Percentiles rank a stretch among this genome's conserved stretches.
Evolutionary conservation across 2,113 vertebrate species (phyloP).

Genomic region (Herpetotheres cachinnans): DNA sequence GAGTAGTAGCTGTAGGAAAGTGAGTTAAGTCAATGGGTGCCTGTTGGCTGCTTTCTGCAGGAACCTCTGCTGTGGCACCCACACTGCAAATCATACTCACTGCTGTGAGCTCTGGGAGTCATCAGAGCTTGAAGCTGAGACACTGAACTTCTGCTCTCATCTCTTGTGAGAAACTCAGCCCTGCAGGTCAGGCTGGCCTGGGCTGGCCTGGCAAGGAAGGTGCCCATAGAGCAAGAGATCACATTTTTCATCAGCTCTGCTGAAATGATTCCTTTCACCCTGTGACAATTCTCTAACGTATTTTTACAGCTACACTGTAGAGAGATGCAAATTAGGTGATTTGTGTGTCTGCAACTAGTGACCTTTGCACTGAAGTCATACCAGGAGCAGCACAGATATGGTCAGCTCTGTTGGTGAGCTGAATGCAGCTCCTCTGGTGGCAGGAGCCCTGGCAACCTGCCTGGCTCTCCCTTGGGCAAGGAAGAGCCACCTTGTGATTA

Average conservation of each 20-base stretch:
- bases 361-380: neutral
- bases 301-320: neutral
- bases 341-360: neutral
- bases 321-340: neutral
- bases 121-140: neutral
- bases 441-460: neutral
- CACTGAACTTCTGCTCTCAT: neutral
- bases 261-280: neutral
- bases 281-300: neutral
- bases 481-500: neutral
- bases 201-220: neutral
- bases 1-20: neutral
- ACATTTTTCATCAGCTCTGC: neutral
- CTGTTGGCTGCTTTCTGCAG: neutral
- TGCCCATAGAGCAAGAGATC: neutral
- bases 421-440: neutral
- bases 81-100: neutral
- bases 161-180: neutral
- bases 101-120: neutral
- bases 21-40: neutral
- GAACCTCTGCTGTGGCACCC: neutral
- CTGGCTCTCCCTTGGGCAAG: neutral
- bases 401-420: neutral
- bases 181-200: neutral
- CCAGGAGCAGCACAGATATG: neutral